Evolutionary conservation across 2,797 vertebrate genomes (phyloP), one percentile per base, ranked within the genome.

Genomic region (Sebastes hopkinsi): DNA sequence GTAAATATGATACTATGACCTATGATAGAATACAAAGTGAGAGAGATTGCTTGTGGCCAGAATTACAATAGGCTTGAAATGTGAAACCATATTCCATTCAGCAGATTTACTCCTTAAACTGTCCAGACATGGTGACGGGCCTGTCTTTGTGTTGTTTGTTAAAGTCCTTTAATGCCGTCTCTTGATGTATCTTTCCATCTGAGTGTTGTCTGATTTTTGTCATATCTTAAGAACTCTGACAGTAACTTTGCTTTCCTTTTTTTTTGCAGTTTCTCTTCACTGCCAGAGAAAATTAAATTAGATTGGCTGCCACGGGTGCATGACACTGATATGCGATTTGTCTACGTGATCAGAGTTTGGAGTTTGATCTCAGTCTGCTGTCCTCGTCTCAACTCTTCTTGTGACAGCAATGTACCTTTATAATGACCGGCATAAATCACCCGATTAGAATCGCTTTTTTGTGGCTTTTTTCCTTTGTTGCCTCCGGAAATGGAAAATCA

Each of bases 351-450:
- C 77, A 60, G 86, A 82, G 78, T 86, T 78, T 74, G 27, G 32
- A 73, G 54, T 81, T 68, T 76, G 70, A 67, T 77, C 56, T 34
- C 29, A 23, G 61, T 54, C 65, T 67, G 32, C 62, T 84, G 75
- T 83, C 65, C 80, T 81, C 36, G 36, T 77, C 67, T 87, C n/a
- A 68, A 72, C 71, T 74, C 50, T 4, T 69, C 61, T 27, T 42
- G 22, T 56, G 76, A 74, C 68, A 72, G 67, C 25, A 16, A 16
- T 61, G 7, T 67, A 64, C 36, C 42, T 80, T 42, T 60, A 38
- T 77, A 77, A 83, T 14, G 77, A 87, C 77, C 67, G 46, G 55
- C 71, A 84, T 84, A 52, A 88, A 85, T 90, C 77, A 79, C 73
- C 74, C 5, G 23, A 82, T 77, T 73, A 79, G 50, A 82, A 83